Conservation (phyloP, 1,140 invertebrate genomes). For the Pantala flavescens region DNA sequence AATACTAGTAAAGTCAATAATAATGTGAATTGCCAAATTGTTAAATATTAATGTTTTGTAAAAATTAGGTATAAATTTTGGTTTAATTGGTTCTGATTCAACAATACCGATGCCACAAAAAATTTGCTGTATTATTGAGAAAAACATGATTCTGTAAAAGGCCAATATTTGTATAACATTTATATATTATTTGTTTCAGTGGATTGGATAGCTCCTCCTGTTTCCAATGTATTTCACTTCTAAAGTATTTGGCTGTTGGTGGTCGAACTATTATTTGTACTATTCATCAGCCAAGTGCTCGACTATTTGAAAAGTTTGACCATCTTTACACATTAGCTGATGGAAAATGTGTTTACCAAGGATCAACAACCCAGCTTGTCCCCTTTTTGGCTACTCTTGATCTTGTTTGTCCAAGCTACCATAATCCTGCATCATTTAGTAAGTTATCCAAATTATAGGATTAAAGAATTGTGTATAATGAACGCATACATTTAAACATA, state of each 20-base stretch:
- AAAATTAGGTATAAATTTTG: too few relatives aligned
- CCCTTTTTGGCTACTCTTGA: slow-evolving; percentile 27
- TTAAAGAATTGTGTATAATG: not conserved
- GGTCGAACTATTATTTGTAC: slow-evolving; percentile 91
- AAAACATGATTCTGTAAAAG: too few relatives aligned
- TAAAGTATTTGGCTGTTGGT: slow-evolving; percentile 42
- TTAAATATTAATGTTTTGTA: too few relatives aligned
- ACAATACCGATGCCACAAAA: too few relatives aligned
- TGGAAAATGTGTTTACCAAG: slow-evolving; percentile 37
- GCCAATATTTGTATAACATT: too few relatives aligned
- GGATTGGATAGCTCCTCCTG: slow-evolving; percentile 42
- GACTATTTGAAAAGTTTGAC: slow-evolving; percentile 93
- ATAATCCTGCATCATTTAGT: slow-evolving; percentile 48
- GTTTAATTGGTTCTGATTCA: too few relatives aligned
- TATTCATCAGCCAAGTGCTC: slow-evolving; percentile 92
- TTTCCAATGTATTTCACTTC: slow-evolving; percentile 39
- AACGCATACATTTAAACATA: not conserved
- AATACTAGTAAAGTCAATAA: too few relatives aligned
- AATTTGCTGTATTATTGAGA: too few relatives aligned
- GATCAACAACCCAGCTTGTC: slow-evolving; percentile 14
- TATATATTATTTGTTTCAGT: slow-evolving; percentile 25
- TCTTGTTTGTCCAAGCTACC: slow-evolving; percentile 46
- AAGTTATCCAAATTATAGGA: slow-evolving; percentile 3
- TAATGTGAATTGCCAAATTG: too few relatives aligned
- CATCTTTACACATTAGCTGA: slow-evolving; percentile 80